Evolutionary conservation across 2,113 vertebrate genomes (phyloP).

Genomic region (Rana temporaria): DNA sequence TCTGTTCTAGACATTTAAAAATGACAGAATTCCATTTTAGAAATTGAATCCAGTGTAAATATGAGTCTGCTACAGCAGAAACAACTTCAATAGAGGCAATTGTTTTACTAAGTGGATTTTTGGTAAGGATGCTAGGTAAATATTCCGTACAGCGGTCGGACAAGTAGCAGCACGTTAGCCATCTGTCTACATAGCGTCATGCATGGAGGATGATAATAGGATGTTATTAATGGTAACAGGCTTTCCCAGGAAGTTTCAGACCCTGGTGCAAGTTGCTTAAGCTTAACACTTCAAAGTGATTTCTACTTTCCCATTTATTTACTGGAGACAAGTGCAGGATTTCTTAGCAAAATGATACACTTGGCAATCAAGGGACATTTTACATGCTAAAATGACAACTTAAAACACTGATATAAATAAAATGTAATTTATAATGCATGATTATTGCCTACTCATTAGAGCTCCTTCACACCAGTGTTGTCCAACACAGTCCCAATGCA

Average conservation of each 20-base stretch:
- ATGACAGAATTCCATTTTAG: no score
- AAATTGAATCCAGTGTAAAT: no score
- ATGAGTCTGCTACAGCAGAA: no score
- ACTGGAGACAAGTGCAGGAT: not conserved
- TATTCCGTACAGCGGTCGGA: not conserved
- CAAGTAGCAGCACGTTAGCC: not conserved
- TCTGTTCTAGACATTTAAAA: no score
- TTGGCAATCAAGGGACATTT: not conserved
- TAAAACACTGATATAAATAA: no score
- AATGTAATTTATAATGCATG: no score
- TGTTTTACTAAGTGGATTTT: no score
- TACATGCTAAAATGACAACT: not conserved
- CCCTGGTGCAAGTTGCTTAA: not conserved
- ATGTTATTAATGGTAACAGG: not conserved
- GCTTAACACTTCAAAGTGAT: conserved; percentile 1
- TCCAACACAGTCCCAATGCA: no score
- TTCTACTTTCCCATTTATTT: not conserved
- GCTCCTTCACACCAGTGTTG: no score
- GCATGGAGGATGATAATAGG: not conserved
- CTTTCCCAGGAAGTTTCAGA: not conserved
- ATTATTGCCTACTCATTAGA: no score
- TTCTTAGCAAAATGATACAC: not conserved
- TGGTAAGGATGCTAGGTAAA: no score
- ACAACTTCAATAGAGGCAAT: no score
- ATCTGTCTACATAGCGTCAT: not conserved